Base-by-base conservation (phyloP, 2,113 vertebrate genomes). In the Halcyon malimbica region DNA sequence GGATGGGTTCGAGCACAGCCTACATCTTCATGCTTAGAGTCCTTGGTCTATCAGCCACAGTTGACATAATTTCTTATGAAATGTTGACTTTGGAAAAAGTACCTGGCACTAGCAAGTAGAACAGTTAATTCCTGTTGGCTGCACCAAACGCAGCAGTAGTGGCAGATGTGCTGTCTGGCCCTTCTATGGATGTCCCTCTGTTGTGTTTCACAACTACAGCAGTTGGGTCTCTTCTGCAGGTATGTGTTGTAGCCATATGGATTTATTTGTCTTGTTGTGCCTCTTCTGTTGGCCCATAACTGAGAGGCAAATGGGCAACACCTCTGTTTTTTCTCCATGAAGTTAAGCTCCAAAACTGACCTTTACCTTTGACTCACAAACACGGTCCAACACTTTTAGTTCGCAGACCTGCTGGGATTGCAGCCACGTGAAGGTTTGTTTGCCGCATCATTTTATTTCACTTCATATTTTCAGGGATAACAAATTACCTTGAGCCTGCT, bases 111-210 rank as follows among this genome's bases (percentile, higher is more conserved):
- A 33, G 28, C 4, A 23, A 39, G 37, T 51, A 20, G 89, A 94
- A 77, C 86, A 64, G 60, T 92, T 87, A 85, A 87, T 95, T 89
- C 77, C 80, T 42, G 5, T 41, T 70, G 68, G 64, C 83, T 78
- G 51, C 54, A 42, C 92, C 65, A 41, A 62, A 12, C 20, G 9
- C 68, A 65, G 23, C n/a, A 70, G 54, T n/a, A 26, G 41, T 35
- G 82, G 79, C 90, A 93, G 67, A 85, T 67, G 63, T 77, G 31
- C 25, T 69, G 59, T 37, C n/a, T 76, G 78, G 62, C 69, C 42
- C 23, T 84, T 14, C 16, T 28, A 12, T 2, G 1, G 15, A 17
- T 29, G 33, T 35, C 44, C 62, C 4, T 6, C 2, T 0, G 21
- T 14, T 62, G 35, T 3, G 8, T 65, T 90, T 83, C 68, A 13